A percentile compares a stretch with the other conserved stretches of the same genome.
These are phyloP conservation scores for Madoqua kirkii DNA, from an alignment of 2,113 vertebrate species.

Conservation along the genomic window DNA sequence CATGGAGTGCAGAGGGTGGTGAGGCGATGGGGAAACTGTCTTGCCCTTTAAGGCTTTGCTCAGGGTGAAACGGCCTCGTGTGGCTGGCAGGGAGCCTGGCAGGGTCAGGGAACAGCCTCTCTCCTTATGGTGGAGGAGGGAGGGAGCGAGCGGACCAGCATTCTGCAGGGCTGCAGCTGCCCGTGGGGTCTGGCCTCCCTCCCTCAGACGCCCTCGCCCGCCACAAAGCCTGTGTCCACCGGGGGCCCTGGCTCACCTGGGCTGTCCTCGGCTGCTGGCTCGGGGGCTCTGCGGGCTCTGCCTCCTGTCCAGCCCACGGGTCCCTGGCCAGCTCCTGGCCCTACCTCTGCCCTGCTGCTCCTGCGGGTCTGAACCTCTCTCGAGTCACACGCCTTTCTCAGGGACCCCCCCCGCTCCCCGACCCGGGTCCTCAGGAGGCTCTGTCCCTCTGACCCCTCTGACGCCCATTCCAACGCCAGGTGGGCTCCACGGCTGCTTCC, in stretches of 20 bases:
- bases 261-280: too few species aligned
- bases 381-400: neutral
- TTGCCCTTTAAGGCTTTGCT: neutral
- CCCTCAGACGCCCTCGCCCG: neutral
- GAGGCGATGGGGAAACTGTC: accelerated
- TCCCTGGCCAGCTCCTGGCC: too few species aligned
- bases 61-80: accelerated
- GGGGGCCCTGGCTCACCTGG: neutral
- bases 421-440: neutral
- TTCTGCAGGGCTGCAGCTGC: neutral
- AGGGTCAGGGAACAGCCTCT: neutral
- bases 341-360: neutral
- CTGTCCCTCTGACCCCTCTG: neutral
- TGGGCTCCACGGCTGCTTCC: neutral
- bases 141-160: accelerated
- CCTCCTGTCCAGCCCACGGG: neutral
- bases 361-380: accelerated
- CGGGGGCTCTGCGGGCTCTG: neutral
- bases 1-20: accelerated
- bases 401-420: neutral
- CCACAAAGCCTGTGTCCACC: too few species aligned
- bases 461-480: neutral
- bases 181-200: neutral
- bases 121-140: neutral
- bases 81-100: accelerated